Conservation (phyloP, 2,797 vertebrate species). For the Cuculus canorus region DNA sequence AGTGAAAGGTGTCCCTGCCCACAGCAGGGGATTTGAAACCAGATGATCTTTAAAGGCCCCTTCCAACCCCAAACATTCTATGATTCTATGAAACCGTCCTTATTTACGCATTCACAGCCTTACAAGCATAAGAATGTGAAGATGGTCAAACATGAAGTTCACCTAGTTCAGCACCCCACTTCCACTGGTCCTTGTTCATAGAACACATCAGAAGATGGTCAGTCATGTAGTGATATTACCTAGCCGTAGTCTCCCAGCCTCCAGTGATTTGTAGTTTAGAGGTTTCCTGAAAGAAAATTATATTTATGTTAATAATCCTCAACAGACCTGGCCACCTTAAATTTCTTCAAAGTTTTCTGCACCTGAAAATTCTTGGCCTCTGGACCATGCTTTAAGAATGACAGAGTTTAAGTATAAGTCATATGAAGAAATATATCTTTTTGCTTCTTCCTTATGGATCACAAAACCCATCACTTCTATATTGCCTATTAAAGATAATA, state of each 20-base stretch:
- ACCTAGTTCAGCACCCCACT: background rate
- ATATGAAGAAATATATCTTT: background rate
- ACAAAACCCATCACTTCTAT: background rate
- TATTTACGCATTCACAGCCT: background rate
- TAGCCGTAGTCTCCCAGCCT: background rate
- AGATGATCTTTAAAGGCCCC: too few relatives aligned
- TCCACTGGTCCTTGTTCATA: background rate
- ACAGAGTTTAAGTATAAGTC: background rate
- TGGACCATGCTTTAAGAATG: background rate
- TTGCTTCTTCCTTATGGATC: background rate
- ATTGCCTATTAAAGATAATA: background rate
- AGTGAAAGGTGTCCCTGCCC: background rate
- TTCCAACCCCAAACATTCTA: background rate
- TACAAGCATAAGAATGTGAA: background rate
- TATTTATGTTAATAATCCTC: background rate
- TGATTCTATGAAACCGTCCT: background rate
- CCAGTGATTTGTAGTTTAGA: background rate
- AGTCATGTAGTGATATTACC: background rate
- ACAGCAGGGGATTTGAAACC: fast-evolving
- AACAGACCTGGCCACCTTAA: background rate
- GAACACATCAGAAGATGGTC: background rate
- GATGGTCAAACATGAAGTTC: background rate
- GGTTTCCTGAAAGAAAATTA: background rate
- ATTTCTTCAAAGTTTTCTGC: background rate
- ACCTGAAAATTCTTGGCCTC: background rate